A percentile compares a stretch with the other conserved stretches of the same genome.
Evolutionary conservation across 2,888 invertebrate genomes (phyloP).

Genomic region (Caenorhabditis becei): DNA sequence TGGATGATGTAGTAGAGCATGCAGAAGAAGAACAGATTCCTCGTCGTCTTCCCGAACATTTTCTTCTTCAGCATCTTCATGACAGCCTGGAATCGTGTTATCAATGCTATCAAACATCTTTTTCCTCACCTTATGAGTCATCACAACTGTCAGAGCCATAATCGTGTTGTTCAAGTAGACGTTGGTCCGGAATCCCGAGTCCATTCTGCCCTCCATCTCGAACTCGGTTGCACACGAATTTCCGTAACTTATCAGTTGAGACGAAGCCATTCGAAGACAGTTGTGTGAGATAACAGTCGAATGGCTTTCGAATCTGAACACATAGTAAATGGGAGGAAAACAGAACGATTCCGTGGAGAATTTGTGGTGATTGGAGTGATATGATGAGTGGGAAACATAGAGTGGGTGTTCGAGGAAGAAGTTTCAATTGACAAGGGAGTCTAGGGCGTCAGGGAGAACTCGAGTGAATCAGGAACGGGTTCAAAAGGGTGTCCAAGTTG

Average conservation of each 20-base stretch:
- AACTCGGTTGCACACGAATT: conserved; percentile 34
- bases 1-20: conserved; percentile 46
- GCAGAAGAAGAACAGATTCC: conserved; percentile 44
- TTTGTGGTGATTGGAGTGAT: neutral
- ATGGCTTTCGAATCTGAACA: neutral
- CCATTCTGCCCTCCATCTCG: conserved; percentile 10
- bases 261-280: neutral
- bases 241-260: neutral
- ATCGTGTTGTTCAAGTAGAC: conserved; percentile 20
- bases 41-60: conserved; percentile 30
- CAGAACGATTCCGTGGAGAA: neutral
- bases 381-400: neutral
- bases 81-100: conserved; percentile 22
- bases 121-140: conserved; percentile 18
- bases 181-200: conserved; percentile 8
- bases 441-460: too few species aligned
- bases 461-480: too few species aligned
- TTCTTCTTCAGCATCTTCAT: conserved; percentile 16
- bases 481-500: too few species aligned
- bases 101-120: neutral
- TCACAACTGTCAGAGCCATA: conserved; percentile 15
- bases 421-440: too few species aligned
- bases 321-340: neutral
- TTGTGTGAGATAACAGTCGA: neutral
- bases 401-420: neutral